These are phyloP conservation scores for Horisme vitalbata DNA, from an alignment of 2,888 invertebrate genomes.

Conservation along the genomic window DNA sequence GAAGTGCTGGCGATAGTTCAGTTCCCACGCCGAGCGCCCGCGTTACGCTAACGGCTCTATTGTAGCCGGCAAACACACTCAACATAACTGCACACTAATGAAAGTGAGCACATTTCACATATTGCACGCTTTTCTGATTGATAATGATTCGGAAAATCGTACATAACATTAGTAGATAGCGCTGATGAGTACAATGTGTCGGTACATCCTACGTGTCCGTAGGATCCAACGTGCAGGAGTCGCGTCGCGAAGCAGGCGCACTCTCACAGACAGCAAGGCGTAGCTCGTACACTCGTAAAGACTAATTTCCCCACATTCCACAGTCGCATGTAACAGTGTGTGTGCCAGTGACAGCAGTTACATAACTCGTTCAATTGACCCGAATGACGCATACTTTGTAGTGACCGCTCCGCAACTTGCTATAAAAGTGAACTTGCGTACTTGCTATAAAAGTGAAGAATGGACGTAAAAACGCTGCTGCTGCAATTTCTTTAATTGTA, in stretches of 20 bases:
- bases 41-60: too few species aligned
- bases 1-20: too few species aligned
- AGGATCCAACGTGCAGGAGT: constrained; percentile 25
- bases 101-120: too few species aligned
- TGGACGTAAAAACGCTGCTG: constrained; percentile 3
- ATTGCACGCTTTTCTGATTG: too few species aligned
- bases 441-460: constrained; percentile 10
- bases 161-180: too few species aligned
- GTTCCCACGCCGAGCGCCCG: too few species aligned
- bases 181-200: too few species aligned
- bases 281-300: constrained; percentile 21
- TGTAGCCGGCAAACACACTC: too few species aligned
- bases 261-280: constrained; percentile 19
- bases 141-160: too few species aligned
- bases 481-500: not conserved
- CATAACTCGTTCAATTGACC: constrained; percentile 63
- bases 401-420: constrained; percentile 30
- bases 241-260: too few species aligned
- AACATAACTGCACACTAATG: too few species aligned
- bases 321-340: constrained; percentile 12
- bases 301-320: constrained; percentile 23
- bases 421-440: constrained; percentile 1
- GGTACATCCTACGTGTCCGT: too few species aligned
- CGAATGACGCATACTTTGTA: constrained; percentile 52
- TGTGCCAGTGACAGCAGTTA: constrained; percentile 48